A percentile compares a stretch with the other conserved stretches of the same genome.
These are phyloP conservation scores for Parnassius glacialis DNA, from an alignment of 2,888 invertebrate genomes.

Conservation along the genomic window DNA sequence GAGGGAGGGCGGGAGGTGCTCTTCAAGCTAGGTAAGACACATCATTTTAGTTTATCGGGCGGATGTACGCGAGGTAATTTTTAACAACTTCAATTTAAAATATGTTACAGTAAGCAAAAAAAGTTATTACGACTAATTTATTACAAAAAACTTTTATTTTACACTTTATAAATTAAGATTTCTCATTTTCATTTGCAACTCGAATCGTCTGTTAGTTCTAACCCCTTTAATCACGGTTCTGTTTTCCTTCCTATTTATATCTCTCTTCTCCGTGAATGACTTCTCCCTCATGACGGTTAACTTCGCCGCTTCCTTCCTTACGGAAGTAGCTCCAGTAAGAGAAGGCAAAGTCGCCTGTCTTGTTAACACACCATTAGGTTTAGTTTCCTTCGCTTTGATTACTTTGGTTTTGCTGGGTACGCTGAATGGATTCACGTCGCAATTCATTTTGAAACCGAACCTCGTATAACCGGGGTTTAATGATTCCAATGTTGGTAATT, in stretches of 20 bases:
- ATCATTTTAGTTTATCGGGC: too few relatives aligned
- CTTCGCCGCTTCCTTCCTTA: constrained; percentile 52
- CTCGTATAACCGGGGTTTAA: constrained; percentile 60
- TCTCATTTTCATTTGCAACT: constrained; percentile 85
- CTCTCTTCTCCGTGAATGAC: constrained; percentile 54
- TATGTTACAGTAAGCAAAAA: neutral
- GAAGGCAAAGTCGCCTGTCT: constrained; percentile 48
- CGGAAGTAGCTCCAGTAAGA: constrained; percentile 44
- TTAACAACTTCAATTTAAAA: neutral
- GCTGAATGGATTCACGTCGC: constrained; percentile 65
- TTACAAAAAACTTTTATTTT: constrained; percentile 3
- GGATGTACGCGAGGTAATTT: too few relatives aligned
- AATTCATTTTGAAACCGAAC: constrained; percentile 74
- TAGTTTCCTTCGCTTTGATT: constrained; percentile 34
- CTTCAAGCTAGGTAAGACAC: too few relatives aligned
- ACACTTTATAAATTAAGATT: constrained; percentile 49
- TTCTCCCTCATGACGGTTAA: constrained; percentile 63
- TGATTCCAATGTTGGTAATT: constrained; percentile 44
- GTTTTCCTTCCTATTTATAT: constrained; percentile 55
- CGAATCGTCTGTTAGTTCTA: constrained; percentile 86
- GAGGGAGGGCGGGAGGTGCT: too few relatives aligned
- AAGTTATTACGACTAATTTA: neutral
- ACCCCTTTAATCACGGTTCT: constrained; percentile 83
- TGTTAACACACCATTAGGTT: constrained; percentile 36
- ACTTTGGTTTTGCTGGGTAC: constrained; percentile 41